A percentile compares a stretch with the other conserved stretches of the same genome.
Evolutionary conservation across 2,113 vertebrate species (phyloP).

Genomic region (Tympanuchus pallidicinctus): DNA sequence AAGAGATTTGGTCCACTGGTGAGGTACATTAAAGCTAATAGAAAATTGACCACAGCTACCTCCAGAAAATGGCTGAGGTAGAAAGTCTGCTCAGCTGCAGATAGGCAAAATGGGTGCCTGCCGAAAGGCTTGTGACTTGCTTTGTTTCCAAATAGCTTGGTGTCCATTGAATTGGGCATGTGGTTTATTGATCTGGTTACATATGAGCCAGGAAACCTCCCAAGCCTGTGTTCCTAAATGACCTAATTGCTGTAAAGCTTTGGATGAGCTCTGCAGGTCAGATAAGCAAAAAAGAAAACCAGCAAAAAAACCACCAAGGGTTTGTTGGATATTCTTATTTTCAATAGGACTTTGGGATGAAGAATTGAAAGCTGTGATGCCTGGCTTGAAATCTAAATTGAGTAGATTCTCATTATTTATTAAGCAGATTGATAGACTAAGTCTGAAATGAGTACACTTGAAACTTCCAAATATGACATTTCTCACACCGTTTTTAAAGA

Average conservation of each 20-base stretch:
- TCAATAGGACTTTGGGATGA: not conserved
- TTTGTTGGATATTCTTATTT: not conserved
- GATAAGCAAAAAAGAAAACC: not conserved
- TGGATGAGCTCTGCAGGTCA: not conserved
- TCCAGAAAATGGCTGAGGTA: not conserved
- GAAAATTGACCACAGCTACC: not conserved
- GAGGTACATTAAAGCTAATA: not conserved
- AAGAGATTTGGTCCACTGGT: not conserved
- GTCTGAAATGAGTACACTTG: not conserved
- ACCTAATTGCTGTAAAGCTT: not conserved
- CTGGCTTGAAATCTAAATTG: not conserved
- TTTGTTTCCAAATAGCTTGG: constrained; percentile 26
- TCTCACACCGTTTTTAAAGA: not conserved
- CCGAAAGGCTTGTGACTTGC: not conserved
- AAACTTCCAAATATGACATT: not conserved
- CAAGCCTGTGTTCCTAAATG: not conserved
- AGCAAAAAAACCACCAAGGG: not conserved
- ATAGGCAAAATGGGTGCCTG: not conserved
- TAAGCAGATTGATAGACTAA: not conserved
- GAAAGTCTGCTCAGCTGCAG: not conserved
- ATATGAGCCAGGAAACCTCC: constrained; percentile 17
- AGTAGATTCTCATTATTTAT: not conserved
- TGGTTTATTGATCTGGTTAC: constrained; percentile 37
- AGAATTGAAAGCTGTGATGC: not conserved
- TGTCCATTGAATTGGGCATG: not conserved